Conservation (phyloP, 2,113 vertebrate genomes). For the Oplegnathus fasciatus region DNA sequence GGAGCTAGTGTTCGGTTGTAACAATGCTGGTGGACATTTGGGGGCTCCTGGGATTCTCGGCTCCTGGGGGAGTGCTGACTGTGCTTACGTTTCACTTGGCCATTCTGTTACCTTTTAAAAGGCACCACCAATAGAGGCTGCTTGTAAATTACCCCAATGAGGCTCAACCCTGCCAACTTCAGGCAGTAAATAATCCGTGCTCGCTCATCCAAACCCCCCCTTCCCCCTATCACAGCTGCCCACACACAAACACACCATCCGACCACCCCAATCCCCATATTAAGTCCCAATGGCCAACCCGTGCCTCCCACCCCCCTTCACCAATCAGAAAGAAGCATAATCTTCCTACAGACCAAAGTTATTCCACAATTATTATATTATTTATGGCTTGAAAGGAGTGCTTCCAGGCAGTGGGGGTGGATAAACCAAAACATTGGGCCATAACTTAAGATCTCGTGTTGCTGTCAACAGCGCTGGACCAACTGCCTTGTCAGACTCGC, state of each 20-base stretch:
- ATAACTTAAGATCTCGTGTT: constrained; percentile 63
- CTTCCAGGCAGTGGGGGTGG: constrained; percentile 74
- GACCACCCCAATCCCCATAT: constrained; percentile 55
- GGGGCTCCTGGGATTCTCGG: constrained; percentile 62
- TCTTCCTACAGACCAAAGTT: constrained; percentile 80
- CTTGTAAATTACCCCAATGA: constrained; percentile 86
- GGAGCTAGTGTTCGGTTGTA: constrained; percentile 43
- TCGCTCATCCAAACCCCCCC: constrained; percentile 81
- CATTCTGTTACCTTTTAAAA: constrained; percentile 82
- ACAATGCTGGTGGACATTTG: constrained; percentile 55
- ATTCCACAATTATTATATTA: constrained; percentile 78
- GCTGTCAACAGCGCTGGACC: constrained; percentile 45
- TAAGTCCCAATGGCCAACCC: constrained; percentile 60
- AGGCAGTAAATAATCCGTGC: constrained; percentile 86
- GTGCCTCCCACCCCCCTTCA: constrained; percentile 72
- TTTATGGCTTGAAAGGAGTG: constrained; percentile 67
- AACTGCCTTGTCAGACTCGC: constrained; percentile 38
- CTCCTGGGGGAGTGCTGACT: constrained; percentile 72
- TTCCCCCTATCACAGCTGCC: constrained; percentile 79
- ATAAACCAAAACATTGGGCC: constrained; percentile 67
- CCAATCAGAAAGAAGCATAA: constrained; percentile 84
- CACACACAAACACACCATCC: constrained; percentile 75
- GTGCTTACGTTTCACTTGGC: constrained; percentile 79
- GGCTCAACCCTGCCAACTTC: constrained; percentile 83
- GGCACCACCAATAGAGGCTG: constrained; percentile 78